Conservation (phyloP, 2,797 vertebrate genomes). For the Hylomyscus alleni region DNA sequence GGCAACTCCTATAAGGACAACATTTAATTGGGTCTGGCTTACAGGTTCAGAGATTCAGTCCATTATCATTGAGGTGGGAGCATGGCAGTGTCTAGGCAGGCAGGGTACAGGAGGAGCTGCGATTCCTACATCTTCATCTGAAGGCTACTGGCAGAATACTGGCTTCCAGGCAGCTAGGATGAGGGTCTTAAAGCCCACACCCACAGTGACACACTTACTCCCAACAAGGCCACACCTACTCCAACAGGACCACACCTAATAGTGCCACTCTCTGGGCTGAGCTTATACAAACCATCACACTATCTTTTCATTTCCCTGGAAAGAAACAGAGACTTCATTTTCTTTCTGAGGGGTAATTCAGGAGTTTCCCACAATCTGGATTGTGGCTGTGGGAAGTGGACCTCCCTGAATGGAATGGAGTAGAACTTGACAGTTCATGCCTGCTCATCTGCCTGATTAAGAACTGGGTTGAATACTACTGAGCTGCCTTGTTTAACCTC, state of each 20-base stretch:
- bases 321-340: not conserved
- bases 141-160: not conserved
- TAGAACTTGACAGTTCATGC: fast-evolving
- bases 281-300: not conserved
- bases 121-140: not conserved
- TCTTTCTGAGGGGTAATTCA: not conserved
- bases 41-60: not conserved
- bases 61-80: not conserved
- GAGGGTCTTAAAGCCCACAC: not conserved
- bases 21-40: not conserved
- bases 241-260: not conserved
- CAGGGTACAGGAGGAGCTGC: not conserved
- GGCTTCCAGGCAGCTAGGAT: not conserved
- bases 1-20: not conserved
- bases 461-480: not conserved
- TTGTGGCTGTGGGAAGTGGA: not conserved
- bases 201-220: not conserved
- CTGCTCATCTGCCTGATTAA: not conserved
- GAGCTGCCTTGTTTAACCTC: not conserved
- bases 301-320: not conserved
- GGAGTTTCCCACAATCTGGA: not conserved
- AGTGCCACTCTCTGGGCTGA: not conserved
- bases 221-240: not conserved
- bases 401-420: not conserved
- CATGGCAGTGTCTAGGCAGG: not conserved